A percentile compares a stretch with the other conserved stretches of the same genome.
phyloP scores from a whole-genome alignment of 2,888 invertebrate genomes.

The Aethes cnicana region DNA sequence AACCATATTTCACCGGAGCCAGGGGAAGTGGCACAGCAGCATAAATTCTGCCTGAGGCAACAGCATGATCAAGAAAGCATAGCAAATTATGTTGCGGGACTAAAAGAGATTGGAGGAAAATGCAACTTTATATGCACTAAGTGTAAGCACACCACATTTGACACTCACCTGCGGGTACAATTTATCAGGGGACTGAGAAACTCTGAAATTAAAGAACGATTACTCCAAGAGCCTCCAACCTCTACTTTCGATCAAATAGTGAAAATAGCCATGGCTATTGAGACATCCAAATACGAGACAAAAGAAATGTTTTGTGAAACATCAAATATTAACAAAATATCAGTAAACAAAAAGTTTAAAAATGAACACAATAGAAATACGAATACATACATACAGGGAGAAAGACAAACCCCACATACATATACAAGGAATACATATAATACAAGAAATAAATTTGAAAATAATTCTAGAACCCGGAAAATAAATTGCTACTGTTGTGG shows the following conservation, averaged over 20 bases:
- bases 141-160: constrained; percentile 18
- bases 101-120: constrained; percentile 25
- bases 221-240: constrained; percentile 16
- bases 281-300: constrained; percentile 1
- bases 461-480: neutral
- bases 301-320: neutral
- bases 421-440: neutral
- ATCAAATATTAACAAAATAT: constrained; percentile 1
- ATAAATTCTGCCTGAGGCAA: neutral
- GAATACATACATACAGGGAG: too few relatives aligned
- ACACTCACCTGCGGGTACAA: constrained; percentile 22
- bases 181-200: constrained; percentile 20
- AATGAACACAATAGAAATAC: too few relatives aligned
- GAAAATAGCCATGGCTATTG: constrained; percentile 5
- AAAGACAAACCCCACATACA: neutral
- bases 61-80: constrained; percentile 1
- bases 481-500: neutral
- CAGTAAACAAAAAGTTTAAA: neutral
- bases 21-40: constrained; percentile 3
- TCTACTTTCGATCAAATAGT: neutral
- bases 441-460: neutral
- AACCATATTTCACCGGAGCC: constrained; percentile 1
- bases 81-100: constrained; percentile 7
- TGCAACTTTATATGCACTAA: constrained; percentile 26
- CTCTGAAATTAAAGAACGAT: constrained; percentile 22